These are phyloP conservation scores for Gadopsis marmoratus DNA, from an alignment of 2,797 vertebrate genomes.

Conservation along the genomic window DNA sequence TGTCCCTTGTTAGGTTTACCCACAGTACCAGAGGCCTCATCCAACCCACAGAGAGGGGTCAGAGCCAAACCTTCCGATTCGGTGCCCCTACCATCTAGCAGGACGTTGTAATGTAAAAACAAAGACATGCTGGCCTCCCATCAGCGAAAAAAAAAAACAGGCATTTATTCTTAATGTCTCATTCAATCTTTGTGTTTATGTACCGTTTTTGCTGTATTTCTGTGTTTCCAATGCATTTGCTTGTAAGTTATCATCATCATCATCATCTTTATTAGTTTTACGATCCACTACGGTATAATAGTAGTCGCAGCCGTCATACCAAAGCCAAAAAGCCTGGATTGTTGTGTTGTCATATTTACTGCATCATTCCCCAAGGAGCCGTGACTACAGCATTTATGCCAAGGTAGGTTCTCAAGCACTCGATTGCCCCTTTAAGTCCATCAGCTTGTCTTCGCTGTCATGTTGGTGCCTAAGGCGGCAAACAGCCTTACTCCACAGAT, in stretches of 20 bases:
- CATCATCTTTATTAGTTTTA: not conserved
- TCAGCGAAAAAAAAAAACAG: not conserved
- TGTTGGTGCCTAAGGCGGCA: slow-evolving; percentile 63
- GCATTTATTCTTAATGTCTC: not conserved
- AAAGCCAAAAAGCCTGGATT: slow-evolving; percentile 3
- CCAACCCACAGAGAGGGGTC: not conserved
- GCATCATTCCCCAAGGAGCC: slow-evolving; percentile 20
- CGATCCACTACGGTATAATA: not conserved
- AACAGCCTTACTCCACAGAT: slow-evolving; percentile 59
- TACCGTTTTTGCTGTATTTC: not conserved
- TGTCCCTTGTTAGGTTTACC: not conserved
- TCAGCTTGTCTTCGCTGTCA: slow-evolving; percentile 70
- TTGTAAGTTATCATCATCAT: too few species aligned
- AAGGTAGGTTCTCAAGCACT: slow-evolving; percentile 37
- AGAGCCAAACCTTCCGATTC: not conserved
- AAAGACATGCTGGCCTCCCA: slow-evolving; percentile 3
- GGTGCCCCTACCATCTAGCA: not conserved
- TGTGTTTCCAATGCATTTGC: not conserved
- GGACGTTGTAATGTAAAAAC: not conserved
- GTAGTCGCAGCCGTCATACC: not conserved
- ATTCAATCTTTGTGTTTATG: not conserved
- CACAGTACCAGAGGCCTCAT: not conserved
- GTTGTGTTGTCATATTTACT: slow-evolving; percentile 28
- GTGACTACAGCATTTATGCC: slow-evolving; percentile 40
- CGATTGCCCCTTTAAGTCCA: slow-evolving; percentile 57